Conservation (phyloP, 2,888 invertebrate species). For the Coecobrya sp. region DNA sequence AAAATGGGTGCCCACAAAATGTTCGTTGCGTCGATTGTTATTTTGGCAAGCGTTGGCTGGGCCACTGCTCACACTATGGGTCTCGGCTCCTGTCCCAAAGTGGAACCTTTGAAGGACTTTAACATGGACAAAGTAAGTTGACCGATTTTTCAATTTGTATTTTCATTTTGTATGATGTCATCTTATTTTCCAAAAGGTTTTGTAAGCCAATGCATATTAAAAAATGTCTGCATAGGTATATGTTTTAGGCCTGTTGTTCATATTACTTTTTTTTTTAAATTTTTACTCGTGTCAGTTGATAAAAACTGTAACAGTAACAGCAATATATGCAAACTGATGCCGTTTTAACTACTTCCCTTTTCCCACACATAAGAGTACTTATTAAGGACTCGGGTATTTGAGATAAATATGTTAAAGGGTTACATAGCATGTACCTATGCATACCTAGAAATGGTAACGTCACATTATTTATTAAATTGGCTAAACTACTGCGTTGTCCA, state of each 20-base stretch:
- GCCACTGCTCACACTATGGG: constrained; percentile 89
- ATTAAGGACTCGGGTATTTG: not conserved
- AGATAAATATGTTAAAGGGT: no score
- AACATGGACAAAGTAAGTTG: constrained; percentile 92
- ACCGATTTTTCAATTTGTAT: not conserved
- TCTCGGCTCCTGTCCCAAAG: constrained; percentile 92
- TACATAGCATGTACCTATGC: no score
- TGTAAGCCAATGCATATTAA: no score
- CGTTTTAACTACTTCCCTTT: not conserved
- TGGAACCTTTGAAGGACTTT: constrained; percentile 92
- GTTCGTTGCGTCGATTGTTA: not conserved
- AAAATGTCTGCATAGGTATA: no score
- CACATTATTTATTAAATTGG: no score
- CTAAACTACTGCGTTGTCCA: no score
- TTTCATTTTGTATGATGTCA: not conserved
- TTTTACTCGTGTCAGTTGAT: not conserved
- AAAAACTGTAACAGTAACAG: not conserved
- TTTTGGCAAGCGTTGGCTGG: constrained; percentile 59
- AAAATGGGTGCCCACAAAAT: constrained; percentile 42
- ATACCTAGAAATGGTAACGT: no score
- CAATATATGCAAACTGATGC: not conserved
- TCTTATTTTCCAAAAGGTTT: no score
- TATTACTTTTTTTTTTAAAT: no score
- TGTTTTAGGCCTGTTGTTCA: no score
- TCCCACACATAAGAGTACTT: not conserved